These are phyloP conservation scores for Aeoliscus strigatus DNA, from an alignment of 2,797 vertebrate species.

Conservation along the genomic window DNA sequence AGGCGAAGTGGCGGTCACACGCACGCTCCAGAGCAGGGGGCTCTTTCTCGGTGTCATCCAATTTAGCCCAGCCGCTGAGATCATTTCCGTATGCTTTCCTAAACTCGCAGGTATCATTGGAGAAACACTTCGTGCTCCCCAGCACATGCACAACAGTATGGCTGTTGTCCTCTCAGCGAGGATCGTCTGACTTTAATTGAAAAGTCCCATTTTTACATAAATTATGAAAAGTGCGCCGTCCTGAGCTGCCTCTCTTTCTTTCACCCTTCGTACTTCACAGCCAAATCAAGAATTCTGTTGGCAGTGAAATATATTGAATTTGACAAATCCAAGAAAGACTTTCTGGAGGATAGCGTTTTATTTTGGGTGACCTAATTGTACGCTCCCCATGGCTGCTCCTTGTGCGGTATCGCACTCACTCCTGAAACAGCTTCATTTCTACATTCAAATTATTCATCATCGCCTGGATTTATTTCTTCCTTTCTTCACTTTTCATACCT, in stretches of 20 bases:
- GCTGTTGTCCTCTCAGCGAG: conserved; percentile 55
- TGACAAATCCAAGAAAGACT: conserved; percentile 76
- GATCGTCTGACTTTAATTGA: conserved; percentile 53
- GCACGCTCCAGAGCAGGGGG: conserved; percentile 5
- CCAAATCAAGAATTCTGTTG: conserved; percentile 71
- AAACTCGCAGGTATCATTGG: conserved; percentile 29
- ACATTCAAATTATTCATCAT: conserved; percentile 83
- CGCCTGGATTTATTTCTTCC: conserved; percentile 76
- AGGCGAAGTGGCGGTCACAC: conserved; percentile 34
- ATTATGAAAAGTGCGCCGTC: conserved; percentile 59
- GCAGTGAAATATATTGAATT: conserved; percentile 72
- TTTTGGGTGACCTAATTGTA: conserved; percentile 81
- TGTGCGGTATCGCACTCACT: conserved; percentile 71
- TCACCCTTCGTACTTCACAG: conserved; percentile 61
- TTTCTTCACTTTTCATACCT: conserved; percentile 81
- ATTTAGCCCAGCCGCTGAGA: conserved; percentile 34
- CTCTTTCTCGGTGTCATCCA: conserved; percentile 53
- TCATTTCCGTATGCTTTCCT: conserved; percentile 23
- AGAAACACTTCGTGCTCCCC: conserved; percentile 26
- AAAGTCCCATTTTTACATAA: conserved; percentile 55
- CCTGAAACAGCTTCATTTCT: conserved; percentile 79
- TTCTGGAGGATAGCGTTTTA: conserved; percentile 72
- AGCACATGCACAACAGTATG: conserved; percentile 40
- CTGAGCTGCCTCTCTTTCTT: conserved; percentile 50
- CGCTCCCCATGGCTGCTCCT: conserved; percentile 73